These are phyloP conservation scores for Saturnia pavonia DNA, from an alignment of 2,888 invertebrate genomes.

Conservation along the genomic window DNA sequence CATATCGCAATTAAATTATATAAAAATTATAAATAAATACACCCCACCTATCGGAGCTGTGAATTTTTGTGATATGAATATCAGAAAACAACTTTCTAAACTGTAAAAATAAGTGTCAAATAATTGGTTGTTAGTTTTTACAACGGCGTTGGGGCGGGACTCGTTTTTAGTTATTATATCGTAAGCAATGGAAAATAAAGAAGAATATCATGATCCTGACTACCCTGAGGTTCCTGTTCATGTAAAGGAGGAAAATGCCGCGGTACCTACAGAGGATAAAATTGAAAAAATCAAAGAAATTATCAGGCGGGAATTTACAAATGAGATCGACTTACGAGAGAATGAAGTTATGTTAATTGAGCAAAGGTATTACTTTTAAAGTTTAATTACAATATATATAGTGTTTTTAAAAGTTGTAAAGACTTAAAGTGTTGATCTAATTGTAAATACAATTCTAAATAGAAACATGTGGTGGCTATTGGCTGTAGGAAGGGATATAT, in stretches of 20 bases:
- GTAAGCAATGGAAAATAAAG: constrained; percentile 63
- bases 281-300: constrained; percentile 81
- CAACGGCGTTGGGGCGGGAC: constrained; percentile 53
- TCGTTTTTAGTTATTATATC: constrained; percentile 45
- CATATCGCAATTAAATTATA: constrained; percentile 52
- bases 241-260: constrained; percentile 50
- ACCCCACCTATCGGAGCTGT: constrained; percentile 45
- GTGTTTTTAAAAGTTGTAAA: not conserved
- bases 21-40: constrained; percentile 36
- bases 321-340: constrained; percentile 86
- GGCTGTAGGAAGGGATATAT: not conserved
- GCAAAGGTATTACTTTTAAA: constrained; percentile 74
- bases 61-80: constrained; percentile 47
- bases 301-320: constrained; percentile 86
- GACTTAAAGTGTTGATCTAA: not conserved
- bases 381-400: constrained; percentile 20
- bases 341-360: constrained; percentile 87
- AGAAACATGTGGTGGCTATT: constrained; percentile 5
- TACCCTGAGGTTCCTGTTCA: constrained; percentile 64
- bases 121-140: constrained; percentile 38
- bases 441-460: constrained; percentile 5
- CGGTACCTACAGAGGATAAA: constrained; percentile 63
- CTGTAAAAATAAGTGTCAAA: constrained; percentile 42
- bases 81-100: constrained; percentile 24
- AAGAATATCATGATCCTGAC: constrained; percentile 84